phyloP scores from a whole-genome alignment of 1,140 invertebrate species.

The Metopolophium dirhodum region DNA sequence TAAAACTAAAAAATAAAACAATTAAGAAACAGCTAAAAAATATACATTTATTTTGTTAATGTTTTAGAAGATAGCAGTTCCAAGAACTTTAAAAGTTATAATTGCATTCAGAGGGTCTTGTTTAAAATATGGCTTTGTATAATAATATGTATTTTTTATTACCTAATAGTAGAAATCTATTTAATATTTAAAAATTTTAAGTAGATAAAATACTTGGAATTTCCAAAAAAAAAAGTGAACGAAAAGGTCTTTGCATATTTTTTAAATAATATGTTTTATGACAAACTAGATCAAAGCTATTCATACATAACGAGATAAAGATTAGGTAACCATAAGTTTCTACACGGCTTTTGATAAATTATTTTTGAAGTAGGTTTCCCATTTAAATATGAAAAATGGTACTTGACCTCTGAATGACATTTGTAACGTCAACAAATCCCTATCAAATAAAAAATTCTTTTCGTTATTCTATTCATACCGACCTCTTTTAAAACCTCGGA shows the following conservation, averaged over 20 bases:
- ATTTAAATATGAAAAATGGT: constrained; percentile 43
- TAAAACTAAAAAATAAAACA: no score
- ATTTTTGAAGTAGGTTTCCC: constrained; percentile 23
- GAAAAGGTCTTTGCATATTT: neutral
- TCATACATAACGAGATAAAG: constrained; percentile 3
- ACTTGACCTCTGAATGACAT: constrained; percentile 27
- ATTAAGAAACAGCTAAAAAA: no score
- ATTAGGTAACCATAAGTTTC: constrained; percentile 12
- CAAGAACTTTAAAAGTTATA: no score
- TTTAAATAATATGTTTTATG: neutral
- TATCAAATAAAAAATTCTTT: constrained; percentile 19
- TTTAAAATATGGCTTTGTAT: no score
- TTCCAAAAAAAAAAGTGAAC: neutral
- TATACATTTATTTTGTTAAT: no score
- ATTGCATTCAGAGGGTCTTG: no score
- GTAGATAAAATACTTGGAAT: neutral
- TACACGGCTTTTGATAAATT: constrained; percentile 21
- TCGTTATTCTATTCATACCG: constrained; percentile 20
- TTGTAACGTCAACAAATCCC: constrained; percentile 33
- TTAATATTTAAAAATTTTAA: neutral
- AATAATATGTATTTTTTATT: no score
- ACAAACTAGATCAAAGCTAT: neutral
- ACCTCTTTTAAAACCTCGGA: neutral
- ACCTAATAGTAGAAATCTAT: neutral
- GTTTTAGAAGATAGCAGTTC: no score